These are phyloP conservation scores for Macrosiphum euphorbiae DNA, from an alignment of 2,888 invertebrate genomes.

Conservation along the genomic window DNA sequence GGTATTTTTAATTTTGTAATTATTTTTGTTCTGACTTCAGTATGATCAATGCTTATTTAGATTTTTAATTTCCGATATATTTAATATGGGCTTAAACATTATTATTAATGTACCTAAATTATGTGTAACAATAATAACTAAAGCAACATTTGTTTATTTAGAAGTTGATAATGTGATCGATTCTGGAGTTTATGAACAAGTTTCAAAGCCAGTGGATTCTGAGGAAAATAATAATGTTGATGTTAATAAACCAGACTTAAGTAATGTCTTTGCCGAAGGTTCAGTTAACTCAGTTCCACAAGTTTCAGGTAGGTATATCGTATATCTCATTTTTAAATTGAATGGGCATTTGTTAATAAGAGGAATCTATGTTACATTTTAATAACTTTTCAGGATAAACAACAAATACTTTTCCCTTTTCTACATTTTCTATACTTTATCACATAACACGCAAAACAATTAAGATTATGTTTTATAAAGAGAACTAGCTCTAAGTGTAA, in stretches of 20 bases:
- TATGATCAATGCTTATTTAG: too few species aligned
- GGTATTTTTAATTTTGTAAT: neutral
- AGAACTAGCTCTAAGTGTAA: too few species aligned
- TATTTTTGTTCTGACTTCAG: neutral
- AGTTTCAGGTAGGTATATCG: neutral
- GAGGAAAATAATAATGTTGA: neutral
- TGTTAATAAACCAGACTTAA: neutral
- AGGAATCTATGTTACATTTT: too few species aligned
- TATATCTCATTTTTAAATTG: neutral
- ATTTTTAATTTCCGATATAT: too few species aligned
- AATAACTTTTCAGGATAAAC: too few species aligned
- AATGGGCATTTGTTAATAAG: too few species aligned
- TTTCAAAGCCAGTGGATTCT: neutral
- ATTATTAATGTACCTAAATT: too few species aligned
- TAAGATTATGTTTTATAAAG: too few species aligned
- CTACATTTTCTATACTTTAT: neutral
- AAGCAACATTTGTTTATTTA: neutral
- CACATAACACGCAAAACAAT: too few species aligned
- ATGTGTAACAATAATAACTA: too few species aligned
- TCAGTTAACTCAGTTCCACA: neutral
- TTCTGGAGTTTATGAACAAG: neutral
- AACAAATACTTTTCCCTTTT: neutral
- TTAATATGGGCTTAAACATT: too few species aligned
- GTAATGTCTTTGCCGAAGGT: neutral
- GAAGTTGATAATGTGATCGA: neutral